Conservation (phyloP, 2,888 invertebrate genomes). For the Furcula furcula region DNA sequence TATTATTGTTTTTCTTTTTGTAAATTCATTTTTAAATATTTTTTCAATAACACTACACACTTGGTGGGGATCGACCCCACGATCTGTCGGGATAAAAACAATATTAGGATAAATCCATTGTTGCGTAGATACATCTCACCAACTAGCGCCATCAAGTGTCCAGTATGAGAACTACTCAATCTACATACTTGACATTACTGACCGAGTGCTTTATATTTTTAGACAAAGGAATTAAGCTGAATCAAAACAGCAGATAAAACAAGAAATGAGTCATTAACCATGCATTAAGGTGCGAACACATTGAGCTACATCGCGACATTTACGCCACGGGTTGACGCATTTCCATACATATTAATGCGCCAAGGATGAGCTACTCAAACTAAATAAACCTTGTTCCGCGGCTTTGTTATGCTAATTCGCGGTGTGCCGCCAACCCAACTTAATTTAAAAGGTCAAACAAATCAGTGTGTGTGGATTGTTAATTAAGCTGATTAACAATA, state of each 20-base stretch:
- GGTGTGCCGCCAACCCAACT: conserved; percentile 9
- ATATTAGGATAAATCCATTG: no score
- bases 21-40: no score
- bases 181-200: no score
- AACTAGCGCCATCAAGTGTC: neutral
- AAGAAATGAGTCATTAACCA: conserved; percentile 14
- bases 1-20: no score
- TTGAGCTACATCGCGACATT: neutral
- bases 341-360: conserved; percentile 44
- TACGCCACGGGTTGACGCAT: conserved; percentile 9
- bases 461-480: neutral
- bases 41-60: no score
- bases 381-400: conserved; percentile 35
- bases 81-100: no score
- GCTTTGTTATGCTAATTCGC: conserved; percentile 42
- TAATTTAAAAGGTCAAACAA: conserved; percentile 13
- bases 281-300: conserved; percentile 19
- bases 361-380: conserved; percentile 32
- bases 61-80: no score
- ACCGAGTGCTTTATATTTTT: no score
- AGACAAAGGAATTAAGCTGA: no score
- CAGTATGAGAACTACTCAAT: neutral
- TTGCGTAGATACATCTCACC: neutral
- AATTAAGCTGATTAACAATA: neutral
- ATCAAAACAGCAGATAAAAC: no score